Conservation (phyloP, 2,113 vertebrate genomes). For the Thalassoma bifasciatum region DNA sequence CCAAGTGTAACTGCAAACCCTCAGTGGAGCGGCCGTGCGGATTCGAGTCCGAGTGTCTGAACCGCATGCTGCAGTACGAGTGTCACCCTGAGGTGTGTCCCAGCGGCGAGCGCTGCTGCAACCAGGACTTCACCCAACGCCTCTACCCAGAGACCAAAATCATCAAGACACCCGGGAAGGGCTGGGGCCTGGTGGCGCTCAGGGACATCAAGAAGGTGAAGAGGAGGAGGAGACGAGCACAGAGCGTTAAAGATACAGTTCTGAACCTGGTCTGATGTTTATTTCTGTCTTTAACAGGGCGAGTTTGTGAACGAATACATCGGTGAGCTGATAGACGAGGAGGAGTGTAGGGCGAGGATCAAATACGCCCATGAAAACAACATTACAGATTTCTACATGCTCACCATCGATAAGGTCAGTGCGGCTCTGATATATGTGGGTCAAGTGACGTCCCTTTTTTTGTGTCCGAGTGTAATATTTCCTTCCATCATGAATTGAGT, state of each 20-base stretch:
- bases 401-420: slow-evolving; percentile 96
- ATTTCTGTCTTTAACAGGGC: slow-evolving; percentile 84
- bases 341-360: slow-evolving; percentile 95
- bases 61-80: slow-evolving; percentile 98
- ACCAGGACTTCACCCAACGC: slow-evolving; percentile 97
- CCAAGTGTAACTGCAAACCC: slow-evolving; percentile 98
- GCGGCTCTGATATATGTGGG: no score
- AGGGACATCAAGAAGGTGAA: slow-evolving; percentile 95
- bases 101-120: slow-evolving; percentile 90
- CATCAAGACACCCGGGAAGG: slow-evolving; percentile 94
- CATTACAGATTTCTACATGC: slow-evolving; percentile 98
- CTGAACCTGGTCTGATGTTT: not conserved
- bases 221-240: not conserved
- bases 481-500: no score
- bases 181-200: slow-evolving; percentile 94
- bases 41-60: slow-evolving; percentile 95
- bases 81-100: slow-evolving; percentile 97
- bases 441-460: no score
- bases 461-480: no score
- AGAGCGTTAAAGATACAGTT: no score
- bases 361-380: slow-evolving; percentile 94
- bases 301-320: slow-evolving; percentile 99
- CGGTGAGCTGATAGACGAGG: slow-evolving; percentile 96
- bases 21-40: slow-evolving; percentile 93
- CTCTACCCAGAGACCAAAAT: slow-evolving; percentile 97